Percentiles rank a stretch among this genome's conserved stretches.
Evolutionary conservation across 2,113 vertebrate genomes (phyloP).

Genomic region (Carassius gibelio): DNA sequence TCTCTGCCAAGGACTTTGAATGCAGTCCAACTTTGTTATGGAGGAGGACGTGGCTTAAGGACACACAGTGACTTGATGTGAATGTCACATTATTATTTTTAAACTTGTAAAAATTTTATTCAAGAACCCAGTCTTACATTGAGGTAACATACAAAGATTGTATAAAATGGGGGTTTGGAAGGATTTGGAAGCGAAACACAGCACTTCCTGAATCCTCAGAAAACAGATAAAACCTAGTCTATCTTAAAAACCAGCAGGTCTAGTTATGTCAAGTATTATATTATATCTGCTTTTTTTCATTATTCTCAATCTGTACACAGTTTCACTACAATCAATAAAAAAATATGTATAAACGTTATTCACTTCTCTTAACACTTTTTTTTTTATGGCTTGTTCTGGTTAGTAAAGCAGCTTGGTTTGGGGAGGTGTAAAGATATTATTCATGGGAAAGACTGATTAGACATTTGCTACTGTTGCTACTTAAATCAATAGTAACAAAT

Average conservation of each 20-base stretch:
- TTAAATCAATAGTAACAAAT: no score
- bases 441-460: constrained; percentile 39
- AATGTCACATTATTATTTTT: constrained; percentile 57
- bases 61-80: constrained; percentile 63
- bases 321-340: not conserved
- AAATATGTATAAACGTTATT: not conserved
- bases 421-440: constrained; percentile 12
- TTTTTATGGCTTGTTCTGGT: not conserved
- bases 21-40: constrained; percentile 51
- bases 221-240: not conserved
- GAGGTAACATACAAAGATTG: not conserved
- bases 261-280: not conserved
- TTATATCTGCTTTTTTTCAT: not conserved
- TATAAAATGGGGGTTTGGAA: not conserved
- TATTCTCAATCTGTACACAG: not conserved
- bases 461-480: not conserved
- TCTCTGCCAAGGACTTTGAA: constrained; percentile 46
- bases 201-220: not conserved
- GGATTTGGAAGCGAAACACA: not conserved
- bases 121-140: constrained; percentile 21
- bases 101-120: not conserved
- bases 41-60: constrained; percentile 55
- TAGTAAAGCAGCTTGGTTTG: not conserved
- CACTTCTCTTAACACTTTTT: not conserved
- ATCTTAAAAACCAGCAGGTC: not conserved